Evolutionary conservation across 2,888 invertebrate species (phyloP).

Genomic region (Lithosia quadra): DNA sequence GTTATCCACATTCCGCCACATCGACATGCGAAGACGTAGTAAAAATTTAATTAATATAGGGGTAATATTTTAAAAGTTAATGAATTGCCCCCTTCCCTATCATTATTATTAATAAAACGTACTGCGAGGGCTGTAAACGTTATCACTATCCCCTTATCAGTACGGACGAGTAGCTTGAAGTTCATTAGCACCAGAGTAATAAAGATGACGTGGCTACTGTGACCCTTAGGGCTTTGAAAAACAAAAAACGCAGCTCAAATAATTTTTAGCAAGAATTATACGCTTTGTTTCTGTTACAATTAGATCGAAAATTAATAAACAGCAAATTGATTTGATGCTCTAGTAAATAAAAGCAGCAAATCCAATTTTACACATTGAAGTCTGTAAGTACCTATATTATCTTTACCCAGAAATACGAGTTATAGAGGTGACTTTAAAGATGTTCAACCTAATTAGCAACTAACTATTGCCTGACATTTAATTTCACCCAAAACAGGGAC

Average conservation of each 20-base stretch:
- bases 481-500: too few species aligned
- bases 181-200: constrained; percentile 58
- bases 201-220: constrained; percentile 43
- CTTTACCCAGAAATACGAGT: too few species aligned
- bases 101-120: constrained; percentile 14
- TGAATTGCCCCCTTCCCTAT: constrained; percentile 16
- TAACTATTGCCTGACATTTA: too few species aligned
- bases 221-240: constrained; percentile 26
- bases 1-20: constrained; percentile 8
- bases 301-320: background rate
- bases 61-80: constrained; percentile 14
- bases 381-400: too few species aligned
- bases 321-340: background rate
- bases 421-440: too few species aligned
- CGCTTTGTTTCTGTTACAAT: background rate
- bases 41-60: constrained; percentile 17
- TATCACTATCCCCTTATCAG: constrained; percentile 43
- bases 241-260: background rate
- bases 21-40: constrained; percentile 12
- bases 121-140: constrained; percentile 14
- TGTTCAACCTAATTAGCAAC: too few species aligned
- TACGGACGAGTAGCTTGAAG: constrained; percentile 44
- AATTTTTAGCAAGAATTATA: background rate
- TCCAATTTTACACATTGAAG: too few species aligned
- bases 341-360: too few species aligned